phyloP scores from a whole-genome alignment of 2,113 vertebrate species.

The Tragelaphus strepsiceros region DNA sequence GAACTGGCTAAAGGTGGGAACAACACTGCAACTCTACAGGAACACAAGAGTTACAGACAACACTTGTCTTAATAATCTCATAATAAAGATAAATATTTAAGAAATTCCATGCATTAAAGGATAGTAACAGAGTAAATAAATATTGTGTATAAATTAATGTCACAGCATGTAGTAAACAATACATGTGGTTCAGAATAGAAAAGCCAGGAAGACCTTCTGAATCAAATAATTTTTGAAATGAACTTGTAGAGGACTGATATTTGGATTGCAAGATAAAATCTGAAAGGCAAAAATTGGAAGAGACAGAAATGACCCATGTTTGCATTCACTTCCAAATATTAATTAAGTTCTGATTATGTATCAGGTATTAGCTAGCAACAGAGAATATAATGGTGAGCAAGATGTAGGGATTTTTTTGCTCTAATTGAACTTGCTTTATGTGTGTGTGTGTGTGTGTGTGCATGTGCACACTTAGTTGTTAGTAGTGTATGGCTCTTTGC shows the following conservation, averaged over 20 bases:
- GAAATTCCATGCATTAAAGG: neutral
- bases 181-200: neutral
- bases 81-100: neutral
- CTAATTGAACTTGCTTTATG: neutral
- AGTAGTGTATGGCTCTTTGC: neutral
- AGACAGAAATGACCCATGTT: neutral
- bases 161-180: neutral
- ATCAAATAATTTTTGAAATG: neutral
- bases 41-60: neutral
- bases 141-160: neutral
- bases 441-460: neutral
- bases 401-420: neutral
- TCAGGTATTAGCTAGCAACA: neutral
- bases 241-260: neutral
- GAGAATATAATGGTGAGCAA: neutral
- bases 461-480: neutral
- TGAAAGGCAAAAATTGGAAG: neutral
- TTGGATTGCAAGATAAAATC: neutral
- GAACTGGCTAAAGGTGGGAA: accelerated
- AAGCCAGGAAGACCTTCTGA: neutral
- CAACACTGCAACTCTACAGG: neutral
- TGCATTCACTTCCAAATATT: neutral
- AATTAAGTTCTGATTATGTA: neutral
- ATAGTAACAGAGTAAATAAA: neutral
- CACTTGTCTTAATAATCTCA: neutral